Conservation (phyloP, 2,797 vertebrate species). For the Tapirus indicus region DNA sequence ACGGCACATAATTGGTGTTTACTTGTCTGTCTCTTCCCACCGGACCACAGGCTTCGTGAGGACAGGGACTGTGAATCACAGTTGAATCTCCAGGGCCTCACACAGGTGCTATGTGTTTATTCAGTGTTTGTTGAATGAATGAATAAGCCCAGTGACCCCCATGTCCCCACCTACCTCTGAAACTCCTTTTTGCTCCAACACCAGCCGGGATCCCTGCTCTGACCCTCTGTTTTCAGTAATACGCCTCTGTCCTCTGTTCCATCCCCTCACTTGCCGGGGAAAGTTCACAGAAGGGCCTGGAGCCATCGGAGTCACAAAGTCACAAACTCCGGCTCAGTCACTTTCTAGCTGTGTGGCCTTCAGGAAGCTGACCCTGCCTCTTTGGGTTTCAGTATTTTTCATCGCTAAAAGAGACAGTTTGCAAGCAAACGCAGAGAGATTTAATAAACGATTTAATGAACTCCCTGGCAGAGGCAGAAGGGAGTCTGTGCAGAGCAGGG, state of each 20-base stretch:
- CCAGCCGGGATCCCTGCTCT: not conserved
- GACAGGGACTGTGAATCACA: not conserved
- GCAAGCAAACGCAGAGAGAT: conserved; percentile 61
- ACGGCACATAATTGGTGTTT: not conserved
- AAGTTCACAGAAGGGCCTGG: not conserved
- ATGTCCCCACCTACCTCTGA: not conserved
- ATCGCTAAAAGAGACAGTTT: conserved; percentile 61
- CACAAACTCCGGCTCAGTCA: not conserved
- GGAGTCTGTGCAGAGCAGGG: not conserved
- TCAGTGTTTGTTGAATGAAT: not conserved
- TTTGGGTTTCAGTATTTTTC: conserved; percentile 2
- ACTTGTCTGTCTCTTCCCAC: not conserved
- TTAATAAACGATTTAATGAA: conserved; percentile 79
- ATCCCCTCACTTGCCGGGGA: not conserved
- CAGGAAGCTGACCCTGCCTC: not conserved
- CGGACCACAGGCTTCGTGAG: not conserved
- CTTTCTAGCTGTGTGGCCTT: not conserved
- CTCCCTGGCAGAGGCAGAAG: conserved; percentile 63
- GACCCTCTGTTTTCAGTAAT: not conserved
- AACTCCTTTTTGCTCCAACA: not conserved
- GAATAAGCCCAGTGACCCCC: not conserved
- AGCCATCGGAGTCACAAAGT: not conserved
- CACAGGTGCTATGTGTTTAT: not conserved
- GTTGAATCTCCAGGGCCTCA: not conserved
- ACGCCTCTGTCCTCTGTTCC: not conserved